phyloP scores from a whole-genome alignment of 1,140 invertebrate species.

The Calliopsis andreniformis region DNA sequence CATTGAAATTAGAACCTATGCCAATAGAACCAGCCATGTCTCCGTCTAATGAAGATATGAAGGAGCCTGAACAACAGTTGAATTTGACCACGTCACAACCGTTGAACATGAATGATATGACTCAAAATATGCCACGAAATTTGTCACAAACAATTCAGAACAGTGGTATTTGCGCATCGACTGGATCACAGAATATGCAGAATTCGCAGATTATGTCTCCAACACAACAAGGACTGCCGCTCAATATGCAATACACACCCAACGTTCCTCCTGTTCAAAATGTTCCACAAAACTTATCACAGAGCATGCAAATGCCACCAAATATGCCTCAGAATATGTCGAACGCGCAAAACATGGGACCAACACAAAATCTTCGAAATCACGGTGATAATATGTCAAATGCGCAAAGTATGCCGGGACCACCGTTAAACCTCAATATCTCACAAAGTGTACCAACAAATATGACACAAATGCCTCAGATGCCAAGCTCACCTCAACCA shows the following conservation, averaged over 20 bases:
- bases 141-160: slow-evolving; percentile 73
- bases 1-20: slow-evolving; percentile 76
- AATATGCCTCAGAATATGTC: slow-evolving; percentile 68
- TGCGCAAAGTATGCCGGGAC: slow-evolving; percentile 64
- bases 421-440: slow-evolving; percentile 77
- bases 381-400: slow-evolving; percentile 72
- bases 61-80: slow-evolving; percentile 64
- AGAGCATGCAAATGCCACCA: slow-evolving; percentile 69
- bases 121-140: slow-evolving; percentile 72
- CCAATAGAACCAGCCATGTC: slow-evolving; percentile 74
- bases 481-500: slow-evolving; percentile 74
- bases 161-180: slow-evolving; percentile 59
- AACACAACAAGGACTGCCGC: slow-evolving; percentile 70
- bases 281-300: slow-evolving; percentile 77
- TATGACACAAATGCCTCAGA: slow-evolving; percentile 73
- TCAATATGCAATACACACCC: slow-evolving; percentile 77
- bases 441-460: slow-evolving; percentile 74
- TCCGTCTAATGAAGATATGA: slow-evolving; percentile 62
- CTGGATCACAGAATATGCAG: slow-evolving; percentile 57
- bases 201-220: slow-evolving; percentile 71
- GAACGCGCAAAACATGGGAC: slow-evolving; percentile 61
- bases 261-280: slow-evolving; percentile 74
- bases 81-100: slow-evolving; percentile 68
- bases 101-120: slow-evolving; percentile 68
- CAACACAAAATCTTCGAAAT: slow-evolving; percentile 65